Evolutionary conservation across 2,113 vertebrate genomes (phyloP), one percentile per base, ranked within the genome.

Genomic region (Kryptolebias marmoratus): DNA sequence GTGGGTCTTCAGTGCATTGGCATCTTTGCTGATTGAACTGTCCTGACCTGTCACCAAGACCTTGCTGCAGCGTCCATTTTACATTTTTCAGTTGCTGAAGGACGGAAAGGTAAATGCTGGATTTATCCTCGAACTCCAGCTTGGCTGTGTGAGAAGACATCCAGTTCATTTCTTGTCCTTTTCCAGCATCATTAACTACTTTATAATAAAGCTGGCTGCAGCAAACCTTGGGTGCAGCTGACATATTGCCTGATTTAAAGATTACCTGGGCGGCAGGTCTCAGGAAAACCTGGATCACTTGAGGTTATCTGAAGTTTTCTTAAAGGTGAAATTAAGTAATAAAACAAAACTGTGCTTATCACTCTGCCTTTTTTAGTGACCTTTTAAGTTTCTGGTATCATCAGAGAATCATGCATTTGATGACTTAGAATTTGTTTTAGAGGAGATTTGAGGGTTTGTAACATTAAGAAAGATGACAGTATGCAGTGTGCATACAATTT

Each of bases 201-300:
- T 88, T 90, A 81, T 87, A 82, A 76, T 82, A 88, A 87, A 86
- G 84, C 83, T 71, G 68, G 75, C 80, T 76, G 84, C 76, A 75
- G 89, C 75, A 67, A 78, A 84, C 80, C 85, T 79, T 89, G 89
- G 70, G 68, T 63, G 68, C 63, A 55, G 59, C 84, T 87, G 86
- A 87, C 81, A 88, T 82, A 91, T 91, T 85, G 82, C 73, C 79
- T 85, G 91, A 88, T 91, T 87, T 90, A 87, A 89, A 80, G 77
- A 69, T 81, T 90, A 79, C 85, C 75, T 68, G 58, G 82, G 75
- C 79, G 72, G 80, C 76, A 73, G 82, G 63, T 69, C 65, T 75
- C 73, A 67, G 81, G 88, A 81, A 90, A 87, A 81, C 87, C 67
- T 44, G 69, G 87, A 91, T 92, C 86, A 90, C 75, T 59, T 27